phyloP scores from a whole-genome alignment of 2,797 vertebrate genomes.

The Sebastes itinus region DNA sequence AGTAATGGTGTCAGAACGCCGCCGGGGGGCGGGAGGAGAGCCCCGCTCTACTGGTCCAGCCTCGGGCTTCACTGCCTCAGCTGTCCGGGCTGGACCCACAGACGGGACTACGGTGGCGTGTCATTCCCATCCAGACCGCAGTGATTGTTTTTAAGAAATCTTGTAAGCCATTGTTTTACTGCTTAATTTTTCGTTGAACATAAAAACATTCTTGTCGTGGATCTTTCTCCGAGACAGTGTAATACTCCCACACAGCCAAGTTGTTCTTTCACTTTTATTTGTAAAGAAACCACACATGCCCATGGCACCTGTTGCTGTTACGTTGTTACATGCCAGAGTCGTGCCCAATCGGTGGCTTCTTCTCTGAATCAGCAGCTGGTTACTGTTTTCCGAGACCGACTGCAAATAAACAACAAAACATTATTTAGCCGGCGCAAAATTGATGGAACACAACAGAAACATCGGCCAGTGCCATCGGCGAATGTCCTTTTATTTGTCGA shows the following conservation, averaged over 20 bases:
- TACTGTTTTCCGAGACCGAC: not conserved
- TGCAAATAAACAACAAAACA: accelerated
- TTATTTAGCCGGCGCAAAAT: too few relatives aligned
- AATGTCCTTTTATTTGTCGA: too few relatives aligned
- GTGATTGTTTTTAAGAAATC: not conserved
- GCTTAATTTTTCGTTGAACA: not conserved
- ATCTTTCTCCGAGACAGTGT: too few relatives aligned
- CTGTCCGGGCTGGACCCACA: not conserved
- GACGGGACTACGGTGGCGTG: not conserved
- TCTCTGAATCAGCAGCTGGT: not conserved
- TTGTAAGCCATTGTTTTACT: not conserved
- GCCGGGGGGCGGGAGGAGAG: too few relatives aligned
- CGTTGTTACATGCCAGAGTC: not conserved
- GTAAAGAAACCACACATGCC: too few relatives aligned
- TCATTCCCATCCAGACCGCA: not conserved
- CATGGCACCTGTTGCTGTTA: not conserved
- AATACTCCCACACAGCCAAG: too few relatives aligned
- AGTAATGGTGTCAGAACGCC: too few relatives aligned
- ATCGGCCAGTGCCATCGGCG: too few relatives aligned
- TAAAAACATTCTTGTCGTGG: not conserved
- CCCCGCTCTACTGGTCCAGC: not conserved
- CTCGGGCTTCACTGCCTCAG: not conserved
- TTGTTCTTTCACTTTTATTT: too few relatives aligned
- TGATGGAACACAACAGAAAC: too few relatives aligned
- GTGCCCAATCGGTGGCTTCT: not conserved